Conservation (phyloP, 35 echinoderm and acorn worm species). For the Strongylocentrotus purpuratus region DNA sequence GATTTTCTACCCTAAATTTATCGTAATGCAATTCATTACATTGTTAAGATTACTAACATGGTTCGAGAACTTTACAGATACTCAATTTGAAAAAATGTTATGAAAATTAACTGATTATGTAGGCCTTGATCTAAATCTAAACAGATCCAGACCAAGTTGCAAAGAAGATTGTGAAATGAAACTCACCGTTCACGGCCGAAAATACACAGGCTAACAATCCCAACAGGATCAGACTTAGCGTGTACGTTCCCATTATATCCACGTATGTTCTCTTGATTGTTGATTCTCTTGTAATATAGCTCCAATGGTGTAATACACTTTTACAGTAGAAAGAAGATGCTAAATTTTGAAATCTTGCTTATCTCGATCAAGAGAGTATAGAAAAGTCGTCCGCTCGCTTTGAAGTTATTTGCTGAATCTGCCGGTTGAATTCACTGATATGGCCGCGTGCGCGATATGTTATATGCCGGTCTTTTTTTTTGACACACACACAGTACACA, state of each 20-base stretch:
- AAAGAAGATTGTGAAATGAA: not conserved
- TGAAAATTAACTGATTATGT: too few species aligned
- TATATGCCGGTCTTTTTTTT: conserved; percentile 7
- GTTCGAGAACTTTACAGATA: too few species aligned
- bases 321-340: not conserved
- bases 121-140: too few species aligned
- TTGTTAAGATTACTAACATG: too few species aligned
- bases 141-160: not conserved
- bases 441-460: not conserved
- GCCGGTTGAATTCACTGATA: not conserved
- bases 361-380: not conserved
- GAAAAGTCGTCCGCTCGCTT: not conserved
- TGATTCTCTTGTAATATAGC: not conserved
- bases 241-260: conserved; percentile 17
- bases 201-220: not conserved
- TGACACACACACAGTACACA: not conserved
- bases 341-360: too few species aligned
- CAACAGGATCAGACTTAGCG: not conserved
- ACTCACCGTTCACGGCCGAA: not conserved
- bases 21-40: too few species aligned
- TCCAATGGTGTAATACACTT: not conserved
- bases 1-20: too few species aligned
- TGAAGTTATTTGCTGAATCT: not conserved
- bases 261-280: not conserved
- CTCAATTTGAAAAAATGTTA: too few species aligned